Evolutionary conservation across 2,888 invertebrate species (phyloP).

Genomic region (Cheilosia soror): DNA sequence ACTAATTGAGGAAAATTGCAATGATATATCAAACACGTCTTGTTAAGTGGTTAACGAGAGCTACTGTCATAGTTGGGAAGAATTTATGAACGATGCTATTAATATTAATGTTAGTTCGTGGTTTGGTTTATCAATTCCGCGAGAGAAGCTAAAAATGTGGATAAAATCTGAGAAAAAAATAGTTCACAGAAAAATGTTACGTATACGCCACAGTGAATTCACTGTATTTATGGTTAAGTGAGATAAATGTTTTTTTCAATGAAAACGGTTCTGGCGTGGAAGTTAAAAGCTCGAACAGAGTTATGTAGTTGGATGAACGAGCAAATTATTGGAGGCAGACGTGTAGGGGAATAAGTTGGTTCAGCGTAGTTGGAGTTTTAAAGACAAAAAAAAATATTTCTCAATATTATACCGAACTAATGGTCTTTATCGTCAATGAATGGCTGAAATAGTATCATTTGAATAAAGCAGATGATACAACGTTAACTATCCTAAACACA

Average conservation of each 20-base stretch:
- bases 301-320: background rate
- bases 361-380: background rate
- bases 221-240: background rate
- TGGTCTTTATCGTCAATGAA: too few species aligned
- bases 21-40: background rate
- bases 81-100: slow-evolving; percentile 10
- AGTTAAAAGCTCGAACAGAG: background rate
- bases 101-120: slow-evolving; percentile 15
- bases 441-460: too few species aligned
- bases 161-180: background rate
- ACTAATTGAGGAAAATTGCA: slow-evolving; percentile 19
- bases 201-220: slow-evolving; percentile 47
- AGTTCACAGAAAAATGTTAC: slow-evolving; percentile 15
- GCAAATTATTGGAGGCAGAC: background rate
- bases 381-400: background rate
- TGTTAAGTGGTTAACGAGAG: background rate
- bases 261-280: background rate
- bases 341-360: background rate
- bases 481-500: too few species aligned
- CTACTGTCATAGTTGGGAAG: background rate
- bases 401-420: too few species aligned
- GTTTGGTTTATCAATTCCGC: slow-evolving; percentile 9
- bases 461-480: too few species aligned
- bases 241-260: background rate
- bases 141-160: too few species aligned